phyloP scores from a whole-genome alignment of 2,113 vertebrate genomes.

The Platichthys flesus region DNA sequence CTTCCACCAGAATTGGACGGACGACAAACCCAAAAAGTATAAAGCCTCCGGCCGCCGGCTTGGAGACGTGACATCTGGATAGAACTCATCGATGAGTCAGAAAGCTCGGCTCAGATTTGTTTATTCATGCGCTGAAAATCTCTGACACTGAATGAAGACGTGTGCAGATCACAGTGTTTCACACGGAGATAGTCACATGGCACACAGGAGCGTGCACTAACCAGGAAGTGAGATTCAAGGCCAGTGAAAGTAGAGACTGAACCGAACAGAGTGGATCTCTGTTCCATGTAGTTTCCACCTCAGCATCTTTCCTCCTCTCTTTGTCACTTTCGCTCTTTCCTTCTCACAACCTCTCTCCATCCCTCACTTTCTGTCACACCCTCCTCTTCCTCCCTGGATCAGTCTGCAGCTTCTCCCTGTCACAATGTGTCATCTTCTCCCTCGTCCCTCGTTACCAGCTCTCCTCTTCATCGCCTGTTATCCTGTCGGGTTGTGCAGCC shows the following conservation, averaged over 20 bases:
- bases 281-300: not conserved
- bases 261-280: not conserved
- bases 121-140: too few species aligned
- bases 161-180: not conserved
- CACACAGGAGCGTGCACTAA: too few species aligned
- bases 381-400: not conserved
- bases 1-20: too few species aligned
- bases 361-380: conserved; percentile 14
- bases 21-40: too few species aligned
- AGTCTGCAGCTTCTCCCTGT: not conserved
- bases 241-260: not conserved
- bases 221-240: not conserved
- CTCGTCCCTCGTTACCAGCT: conserved; percentile 9
- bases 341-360: conserved; percentile 7
- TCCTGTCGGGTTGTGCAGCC: not conserved
- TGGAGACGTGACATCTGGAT: not conserved
- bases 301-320: not conserved
- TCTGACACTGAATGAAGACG: not conserved
- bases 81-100: not conserved
- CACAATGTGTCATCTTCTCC: not conserved
- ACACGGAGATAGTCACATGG: too few species aligned
- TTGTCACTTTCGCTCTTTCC: not conserved
- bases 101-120: not conserved
- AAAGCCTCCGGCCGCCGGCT: too few species aligned
- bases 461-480: conserved; percentile 25